Percentiles rank a stretch among this genome's conserved stretches.
Conservation (phyloP, 2,797 vertebrate genomes). For the Novumbra hubbsi region DNA sequence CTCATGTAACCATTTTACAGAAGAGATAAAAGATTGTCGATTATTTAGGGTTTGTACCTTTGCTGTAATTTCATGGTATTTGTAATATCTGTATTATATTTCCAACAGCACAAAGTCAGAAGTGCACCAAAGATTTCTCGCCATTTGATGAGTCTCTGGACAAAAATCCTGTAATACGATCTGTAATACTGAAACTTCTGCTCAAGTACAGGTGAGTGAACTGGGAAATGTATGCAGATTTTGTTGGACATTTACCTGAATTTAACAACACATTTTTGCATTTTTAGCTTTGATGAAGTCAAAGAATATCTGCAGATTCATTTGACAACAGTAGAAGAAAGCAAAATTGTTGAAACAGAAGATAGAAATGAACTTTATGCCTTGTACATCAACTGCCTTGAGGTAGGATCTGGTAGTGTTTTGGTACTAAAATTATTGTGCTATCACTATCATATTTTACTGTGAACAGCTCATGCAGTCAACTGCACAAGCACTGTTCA, state of each 20-base stretch:
- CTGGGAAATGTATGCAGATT: neutral
- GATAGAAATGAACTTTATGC: slow-evolving; percentile 88
- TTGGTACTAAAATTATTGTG: too few relatives aligned
- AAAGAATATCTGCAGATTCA: slow-evolving; percentile 81
- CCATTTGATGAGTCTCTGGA: slow-evolving; percentile 91
- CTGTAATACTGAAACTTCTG: slow-evolving; percentile 90
- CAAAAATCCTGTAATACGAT: slow-evolving; percentile 89
- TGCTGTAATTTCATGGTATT: neutral
- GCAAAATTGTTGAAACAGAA: slow-evolving; percentile 68
- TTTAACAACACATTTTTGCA: neutral
- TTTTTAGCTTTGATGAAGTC: slow-evolving; percentile 83
- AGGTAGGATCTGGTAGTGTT: slow-evolving; percentile 67
- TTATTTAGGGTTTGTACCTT: neutral
- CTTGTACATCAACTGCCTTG: slow-evolving; percentile 89
- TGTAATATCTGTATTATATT: neutral
- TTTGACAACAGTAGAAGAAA: slow-evolving; percentile 76
- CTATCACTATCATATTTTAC: too few relatives aligned
- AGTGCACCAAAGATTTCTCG: slow-evolving; percentile 85
- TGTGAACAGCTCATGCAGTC: neutral
- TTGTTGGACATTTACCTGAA: neutral
- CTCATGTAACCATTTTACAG: neutral
- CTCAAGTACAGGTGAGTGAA: slow-evolving; percentile 89
- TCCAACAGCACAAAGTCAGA: slow-evolving; percentile 48
- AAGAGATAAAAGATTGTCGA: neutral
- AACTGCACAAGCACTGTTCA: neutral